Conservation (phyloP, 2,888 invertebrate species). For the Pterobdella sp. region DNA sequence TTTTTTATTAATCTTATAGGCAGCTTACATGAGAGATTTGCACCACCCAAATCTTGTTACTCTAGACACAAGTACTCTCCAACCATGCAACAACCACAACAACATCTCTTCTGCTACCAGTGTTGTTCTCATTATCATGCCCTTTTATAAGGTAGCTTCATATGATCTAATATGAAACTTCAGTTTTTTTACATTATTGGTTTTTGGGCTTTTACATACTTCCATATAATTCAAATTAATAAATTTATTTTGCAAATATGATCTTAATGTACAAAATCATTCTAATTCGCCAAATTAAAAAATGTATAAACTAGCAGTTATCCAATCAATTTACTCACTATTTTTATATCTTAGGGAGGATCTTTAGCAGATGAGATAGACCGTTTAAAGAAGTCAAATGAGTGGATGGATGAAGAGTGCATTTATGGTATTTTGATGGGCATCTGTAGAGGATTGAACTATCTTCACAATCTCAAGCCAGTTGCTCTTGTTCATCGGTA, state of each 20-base stretch:
- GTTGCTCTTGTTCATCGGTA: constrained; percentile 42
- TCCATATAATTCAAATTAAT: neutral
- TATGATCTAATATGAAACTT: neutral
- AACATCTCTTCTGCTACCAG: constrained; percentile 53
- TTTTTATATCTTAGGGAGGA: constrained; percentile 57
- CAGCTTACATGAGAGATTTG: constrained; percentile 54
- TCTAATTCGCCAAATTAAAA: neutral
- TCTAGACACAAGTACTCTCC: constrained; percentile 62
- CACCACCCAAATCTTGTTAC: constrained; percentile 68
- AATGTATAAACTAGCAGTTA: neutral
- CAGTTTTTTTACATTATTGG: neutral
- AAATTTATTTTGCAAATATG: neutral
- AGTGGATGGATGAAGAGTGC: constrained; percentile 61
- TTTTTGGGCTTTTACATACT: neutral
- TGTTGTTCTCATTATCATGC: constrained; percentile 66
- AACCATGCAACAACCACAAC: constrained; percentile 40
- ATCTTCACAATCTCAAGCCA: constrained; percentile 66
- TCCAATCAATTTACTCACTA: neutral
- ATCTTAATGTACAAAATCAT: neutral
- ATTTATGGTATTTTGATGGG: constrained; percentile 64
- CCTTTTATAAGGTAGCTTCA: constrained; percentile 61
- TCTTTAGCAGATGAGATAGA: constrained; percentile 66
- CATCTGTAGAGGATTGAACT: constrained; percentile 67
- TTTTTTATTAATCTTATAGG: neutral
- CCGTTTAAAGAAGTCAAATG: constrained; percentile 49